A percentile compares a stretch with the other conserved stretches of the same genome.
These are phyloP conservation scores for Calvadosia cruxmelitensis DNA, from an alignment of 30 jellyfish, hydroid and myxozoan species.

Conservation along the genomic window DNA sequence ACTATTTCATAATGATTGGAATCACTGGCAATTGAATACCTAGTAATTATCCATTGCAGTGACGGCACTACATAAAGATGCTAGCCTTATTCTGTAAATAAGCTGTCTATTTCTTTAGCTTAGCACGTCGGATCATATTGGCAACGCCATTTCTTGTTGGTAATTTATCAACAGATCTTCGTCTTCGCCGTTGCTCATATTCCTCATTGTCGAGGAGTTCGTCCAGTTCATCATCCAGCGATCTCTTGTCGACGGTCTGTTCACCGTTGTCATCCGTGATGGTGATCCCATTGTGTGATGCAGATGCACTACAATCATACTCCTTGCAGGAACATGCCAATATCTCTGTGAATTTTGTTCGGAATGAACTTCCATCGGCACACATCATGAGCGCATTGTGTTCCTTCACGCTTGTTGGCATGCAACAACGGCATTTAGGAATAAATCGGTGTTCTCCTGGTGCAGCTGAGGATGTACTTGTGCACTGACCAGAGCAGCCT, in stretches of 20 bases:
- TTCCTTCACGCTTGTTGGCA: slow-evolving; percentile 31
- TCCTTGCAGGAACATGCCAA: slow-evolving; percentile 8
- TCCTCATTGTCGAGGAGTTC: background rate
- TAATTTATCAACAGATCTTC: background rate
- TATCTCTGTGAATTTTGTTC: slow-evolving; percentile 6
- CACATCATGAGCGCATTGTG: slow-evolving; percentile 42
- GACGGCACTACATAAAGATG: too few species aligned
- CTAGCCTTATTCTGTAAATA: too few species aligned
- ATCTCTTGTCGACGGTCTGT: background rate
- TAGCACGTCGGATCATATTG: background rate
- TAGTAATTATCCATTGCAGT: too few species aligned
- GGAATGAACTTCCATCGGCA: slow-evolving; percentile 30
- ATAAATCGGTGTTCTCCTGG: slow-evolving; percentile 28
- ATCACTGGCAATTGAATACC: too few species aligned
- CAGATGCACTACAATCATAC: slow-evolving; percentile 1
- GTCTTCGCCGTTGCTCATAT: background rate
- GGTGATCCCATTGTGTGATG: background rate
- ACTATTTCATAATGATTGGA: too few species aligned
- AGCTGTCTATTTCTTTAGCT: background rate
- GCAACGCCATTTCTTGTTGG: background rate
- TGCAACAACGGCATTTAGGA: slow-evolving; percentile 69
- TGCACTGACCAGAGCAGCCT: slow-evolving; percentile 80
- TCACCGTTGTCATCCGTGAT: background rate
- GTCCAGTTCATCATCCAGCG: background rate
- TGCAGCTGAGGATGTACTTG: slow-evolving; percentile 37